Percentiles rank a stretch among this genome's conserved stretches.
Evolutionary conservation across 2,797 vertebrate species (phyloP).

Genomic region (Amphiprion clarkii): DNA sequence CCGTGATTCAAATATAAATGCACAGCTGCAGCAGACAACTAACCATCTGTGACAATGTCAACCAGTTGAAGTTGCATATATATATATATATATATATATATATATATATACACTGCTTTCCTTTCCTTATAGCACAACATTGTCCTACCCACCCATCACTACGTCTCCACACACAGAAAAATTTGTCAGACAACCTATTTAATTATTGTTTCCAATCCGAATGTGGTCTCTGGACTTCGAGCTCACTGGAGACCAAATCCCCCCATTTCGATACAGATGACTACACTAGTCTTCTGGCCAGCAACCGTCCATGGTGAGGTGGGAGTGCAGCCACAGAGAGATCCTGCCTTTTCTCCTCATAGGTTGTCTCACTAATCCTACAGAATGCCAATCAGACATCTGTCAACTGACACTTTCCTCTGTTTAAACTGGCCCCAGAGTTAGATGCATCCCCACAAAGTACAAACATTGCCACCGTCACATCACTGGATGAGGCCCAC

Average conservation of each 20-base stretch:
- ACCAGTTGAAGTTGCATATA: not conserved
- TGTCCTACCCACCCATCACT: not conserved
- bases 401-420: slow-evolving; percentile 20
- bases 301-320: not conserved
- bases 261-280: slow-evolving; percentile 1
- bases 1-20: slow-evolving; percentile 5
- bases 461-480: slow-evolving; percentile 5
- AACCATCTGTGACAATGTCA: not conserved
- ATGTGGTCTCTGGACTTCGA: not conserved
- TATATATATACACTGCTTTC: not conserved
- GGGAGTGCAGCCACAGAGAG: not conserved
- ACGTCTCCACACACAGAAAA: not conserved
- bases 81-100: not conserved
- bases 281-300: slow-evolving; percentile 4
- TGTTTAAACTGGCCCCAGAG: not conserved
- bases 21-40: not conserved
- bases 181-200: slow-evolving; percentile 14
- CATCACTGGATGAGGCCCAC: slow-evolving; percentile 1
- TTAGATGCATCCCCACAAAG: not conserved
- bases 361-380: not conserved
- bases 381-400: slow-evolving; percentile 16
- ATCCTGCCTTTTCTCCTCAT: not conserved
- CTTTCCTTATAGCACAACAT: not conserved
- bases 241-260: slow-evolving; percentile 12
- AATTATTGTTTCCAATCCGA: slow-evolving; percentile 1